Evolutionary conservation across 1,140 invertebrate species (phyloP), one percentile per base, ranked within the genome.

Genomic region (Scaptodrosophila lebanonensis): DNA sequence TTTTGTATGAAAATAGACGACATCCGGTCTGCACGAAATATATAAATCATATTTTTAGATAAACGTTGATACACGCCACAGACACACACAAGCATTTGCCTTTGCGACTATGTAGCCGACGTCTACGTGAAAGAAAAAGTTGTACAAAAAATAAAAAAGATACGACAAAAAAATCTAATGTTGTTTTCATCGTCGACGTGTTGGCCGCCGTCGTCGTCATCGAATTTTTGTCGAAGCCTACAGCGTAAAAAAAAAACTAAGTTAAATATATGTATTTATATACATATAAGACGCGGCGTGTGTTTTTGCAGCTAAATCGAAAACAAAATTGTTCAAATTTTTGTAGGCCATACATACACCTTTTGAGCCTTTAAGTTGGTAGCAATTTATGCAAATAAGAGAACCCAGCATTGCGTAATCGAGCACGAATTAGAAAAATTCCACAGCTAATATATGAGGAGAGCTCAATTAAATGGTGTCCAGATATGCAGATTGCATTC

Each of bases 31-130:
- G 67, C 59, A 76, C 51, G 66, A 82, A 69, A 73, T 61, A 71
- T 83, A 83, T 76, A 83, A 79, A 79, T 79, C 75, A 83, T 83
- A 83, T 83, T 83, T 83, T 76, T 83, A 83, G 76, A 71, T 83
- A 76, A 83, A 83, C 59, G 59, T 49, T 63, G 58, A 62, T 66
- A 63, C 51, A 61, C 62, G 58, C 36, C 58, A 49, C 43, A 17
- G 1, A 16, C 40, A 44, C 1, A 12, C 4, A 15, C 11, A 36
- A 22, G 22, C 48, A 39, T 17, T 2, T 32, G 17, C 20, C 12
- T 7, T 8, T 9, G 45, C 30, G 12, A 13, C n/a, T 13, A 6
- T 33, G 49, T 53, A 50, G 25, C 50, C 30, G 51, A 52, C 52
- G 22, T 25, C 22, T 25, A 25, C 22, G 22, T 25, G 22, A 25